Evolutionary conservation across 2,888 invertebrate species (phyloP).

Genomic region (Nipponacmea schrenckii): DNA sequence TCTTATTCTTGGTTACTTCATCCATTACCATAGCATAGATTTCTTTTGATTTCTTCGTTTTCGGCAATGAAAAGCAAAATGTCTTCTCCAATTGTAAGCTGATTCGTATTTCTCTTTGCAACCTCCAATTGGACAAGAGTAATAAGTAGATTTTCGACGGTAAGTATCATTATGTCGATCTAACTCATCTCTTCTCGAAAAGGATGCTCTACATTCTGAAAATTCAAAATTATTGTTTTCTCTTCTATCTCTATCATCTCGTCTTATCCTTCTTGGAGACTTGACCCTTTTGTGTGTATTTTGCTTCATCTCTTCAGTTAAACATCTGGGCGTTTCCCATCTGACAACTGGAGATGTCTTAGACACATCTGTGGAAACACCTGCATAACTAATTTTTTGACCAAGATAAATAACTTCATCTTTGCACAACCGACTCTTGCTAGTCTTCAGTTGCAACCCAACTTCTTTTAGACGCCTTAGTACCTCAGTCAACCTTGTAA

Average conservation of each 20-base stretch:
- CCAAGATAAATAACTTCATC: neutral
- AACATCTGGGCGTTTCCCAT: neutral
- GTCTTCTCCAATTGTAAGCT: neutral
- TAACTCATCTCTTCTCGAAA: no score
- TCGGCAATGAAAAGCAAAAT: neutral
- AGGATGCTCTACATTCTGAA: no score
- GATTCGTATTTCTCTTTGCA: neutral
- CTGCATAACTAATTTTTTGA: neutral
- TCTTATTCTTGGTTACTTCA: neutral
- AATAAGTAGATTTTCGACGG: no score
- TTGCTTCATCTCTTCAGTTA: neutral
- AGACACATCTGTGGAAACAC: neutral
- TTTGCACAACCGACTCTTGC: slow-evolving; percentile 26
- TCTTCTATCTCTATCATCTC: no score
- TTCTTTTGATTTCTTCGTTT: neutral
- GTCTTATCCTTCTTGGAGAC: no score
- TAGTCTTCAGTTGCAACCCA: slow-evolving; percentile 29
- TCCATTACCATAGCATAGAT: neutral
- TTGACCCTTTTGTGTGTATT: no score
- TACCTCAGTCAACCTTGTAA: slow-evolving; percentile 27
- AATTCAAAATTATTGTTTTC: no score
- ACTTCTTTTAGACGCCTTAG: slow-evolving; percentile 25
- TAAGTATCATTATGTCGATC: no score
- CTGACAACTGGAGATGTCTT: neutral
- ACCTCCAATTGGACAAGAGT: no score